Evolutionary conservation across 2,888 invertebrate species (phyloP).

Genomic region (Drosophila falleni): DNA sequence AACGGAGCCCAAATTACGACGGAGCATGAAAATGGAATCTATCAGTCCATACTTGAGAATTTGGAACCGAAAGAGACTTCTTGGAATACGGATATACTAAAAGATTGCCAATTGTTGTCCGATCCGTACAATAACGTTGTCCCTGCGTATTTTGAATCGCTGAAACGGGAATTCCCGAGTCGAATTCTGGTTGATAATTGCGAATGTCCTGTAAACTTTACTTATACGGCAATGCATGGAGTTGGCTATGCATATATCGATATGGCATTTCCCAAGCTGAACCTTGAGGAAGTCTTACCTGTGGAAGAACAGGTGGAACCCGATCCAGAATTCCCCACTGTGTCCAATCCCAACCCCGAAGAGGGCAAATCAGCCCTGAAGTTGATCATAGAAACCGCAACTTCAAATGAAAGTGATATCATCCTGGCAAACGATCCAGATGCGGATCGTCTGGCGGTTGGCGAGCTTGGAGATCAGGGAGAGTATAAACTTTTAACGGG

Average conservation of each 20-base stretch:
- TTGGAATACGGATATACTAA: slow-evolving; percentile 90
- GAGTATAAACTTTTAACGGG: slow-evolving; percentile 89
- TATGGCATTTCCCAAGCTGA: slow-evolving; percentile 90
- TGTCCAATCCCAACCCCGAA: slow-evolving; percentile 98
- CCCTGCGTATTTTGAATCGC: slow-evolving; percentile 88
- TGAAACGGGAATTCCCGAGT: slow-evolving; percentile 87
- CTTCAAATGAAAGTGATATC: slow-evolving; percentile 86
- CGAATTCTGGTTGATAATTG: slow-evolving; percentile 87
- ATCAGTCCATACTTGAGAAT: slow-evolving; percentile 91
- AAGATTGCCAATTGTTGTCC: slow-evolving; percentile 86
- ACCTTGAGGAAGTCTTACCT: slow-evolving; percentile 87
- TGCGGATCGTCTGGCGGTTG: slow-evolving; percentile 97
- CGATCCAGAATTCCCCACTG: slow-evolving; percentile 98
- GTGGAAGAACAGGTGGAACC: slow-evolving; percentile 91
- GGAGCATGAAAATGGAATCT: slow-evolving; percentile 95
- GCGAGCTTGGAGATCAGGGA: slow-evolving; percentile 89
- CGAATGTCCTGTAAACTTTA: slow-evolving; percentile 88
- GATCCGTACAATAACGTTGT: slow-evolving; percentile 91
- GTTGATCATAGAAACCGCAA: slow-evolving; percentile 92
- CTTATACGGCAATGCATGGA: slow-evolving; percentile 99
- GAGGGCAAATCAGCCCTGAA: slow-evolving; percentile 93
- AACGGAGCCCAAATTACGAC: slow-evolving; percentile 98
- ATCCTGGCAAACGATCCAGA: slow-evolving; percentile 99
- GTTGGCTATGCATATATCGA: slow-evolving; percentile 94
- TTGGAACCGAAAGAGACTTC: slow-evolving; percentile 91